phyloP scores from a whole-genome alignment of 2,888 invertebrate species.

The Dolichomitus sp. region DNA sequence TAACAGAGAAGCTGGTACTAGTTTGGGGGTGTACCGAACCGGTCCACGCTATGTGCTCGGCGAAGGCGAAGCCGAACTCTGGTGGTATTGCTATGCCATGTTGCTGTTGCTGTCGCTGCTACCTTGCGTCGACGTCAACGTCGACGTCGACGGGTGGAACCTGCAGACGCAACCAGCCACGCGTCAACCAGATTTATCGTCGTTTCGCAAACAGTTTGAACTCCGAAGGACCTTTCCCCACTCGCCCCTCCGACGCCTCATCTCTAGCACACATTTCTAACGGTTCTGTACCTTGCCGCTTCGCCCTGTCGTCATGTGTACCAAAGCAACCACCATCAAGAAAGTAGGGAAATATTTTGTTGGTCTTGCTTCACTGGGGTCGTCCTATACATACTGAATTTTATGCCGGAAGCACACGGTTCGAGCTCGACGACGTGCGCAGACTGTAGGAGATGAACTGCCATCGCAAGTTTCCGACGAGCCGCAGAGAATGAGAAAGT shows the following conservation, averaged over 20 bases:
- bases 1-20: constrained; percentile 34
- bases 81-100: constrained; percentile 16
- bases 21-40: constrained; percentile 10
- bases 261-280: constrained; percentile 15
- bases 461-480: background rate
- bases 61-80: constrained; percentile 30
- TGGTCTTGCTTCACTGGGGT: constrained; percentile 1
- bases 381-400: background rate
- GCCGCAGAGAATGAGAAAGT: background rate
- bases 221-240: constrained; percentile 14
- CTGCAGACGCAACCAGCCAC: constrained; percentile 59
- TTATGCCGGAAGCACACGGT: background rate
- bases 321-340: constrained; percentile 3
- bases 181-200: constrained; percentile 61
- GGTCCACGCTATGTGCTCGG: constrained; percentile 23
- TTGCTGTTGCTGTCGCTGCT: constrained; percentile 21
- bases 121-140: constrained; percentile 36
- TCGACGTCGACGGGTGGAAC: constrained; percentile 50
- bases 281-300: background rate
- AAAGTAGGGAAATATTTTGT: constrained; percentile 13
- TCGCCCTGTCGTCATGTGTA: constrained; percentile 20
- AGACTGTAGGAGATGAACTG: background rate
- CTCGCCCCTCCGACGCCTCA: background rate
- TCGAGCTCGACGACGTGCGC: background rate
- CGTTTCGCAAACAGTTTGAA: constrained; percentile 62